Evolutionary conservation across 2,797 vertebrate species (phyloP), one percentile per base, ranked within the genome.

Genomic region (Semaprochilodus insignis): DNA sequence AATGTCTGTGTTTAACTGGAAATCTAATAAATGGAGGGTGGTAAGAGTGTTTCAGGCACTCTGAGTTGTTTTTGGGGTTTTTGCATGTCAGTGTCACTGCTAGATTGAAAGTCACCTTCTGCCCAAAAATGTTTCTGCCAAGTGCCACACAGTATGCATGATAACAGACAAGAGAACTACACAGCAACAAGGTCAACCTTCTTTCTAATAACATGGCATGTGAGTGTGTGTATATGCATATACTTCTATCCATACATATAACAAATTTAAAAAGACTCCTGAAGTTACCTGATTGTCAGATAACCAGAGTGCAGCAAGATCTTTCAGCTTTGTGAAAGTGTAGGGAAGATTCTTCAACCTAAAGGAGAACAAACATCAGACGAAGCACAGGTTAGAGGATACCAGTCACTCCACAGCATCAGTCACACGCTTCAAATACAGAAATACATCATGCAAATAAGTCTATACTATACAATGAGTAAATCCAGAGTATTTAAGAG

Each of bases 251-350:
- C 36, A 4, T 60, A 69, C 7, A 23, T 65, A 27, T 31, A 48
- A 25, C 34, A 77, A 1, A 73, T 2, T 31, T 14, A 21, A 19
- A 72, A 83, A 62, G 40, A 6, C 3, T 82, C 31, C n/a, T n/a
- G n/a, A n/a, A 67, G 77, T 88, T 95, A 99, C 98, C 97, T 99
- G 98, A 96, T 99, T 99, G 95, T 99, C 98, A 91, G 98, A 99
- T 81, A 99, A 97, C 98, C 98, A 99, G 85, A 99, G 91, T 93
- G 98, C 98, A 90, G 98, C 98, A 88, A 99, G 96, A 88, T 99
- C 98, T 89, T 99, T 99, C 87, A 99, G 96, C 90, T 99, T 99
- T 16, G 98, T 97, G 83, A 99, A 99, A 84, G 97, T 99, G 93
- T 99, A 99, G 2, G 98, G 98, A 78, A 99, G 95, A 92, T 99